These are phyloP conservation scores for Ditylenchus dipsaci DNA, from an alignment of 1,140 invertebrate genomes.

Conservation along the genomic window DNA sequence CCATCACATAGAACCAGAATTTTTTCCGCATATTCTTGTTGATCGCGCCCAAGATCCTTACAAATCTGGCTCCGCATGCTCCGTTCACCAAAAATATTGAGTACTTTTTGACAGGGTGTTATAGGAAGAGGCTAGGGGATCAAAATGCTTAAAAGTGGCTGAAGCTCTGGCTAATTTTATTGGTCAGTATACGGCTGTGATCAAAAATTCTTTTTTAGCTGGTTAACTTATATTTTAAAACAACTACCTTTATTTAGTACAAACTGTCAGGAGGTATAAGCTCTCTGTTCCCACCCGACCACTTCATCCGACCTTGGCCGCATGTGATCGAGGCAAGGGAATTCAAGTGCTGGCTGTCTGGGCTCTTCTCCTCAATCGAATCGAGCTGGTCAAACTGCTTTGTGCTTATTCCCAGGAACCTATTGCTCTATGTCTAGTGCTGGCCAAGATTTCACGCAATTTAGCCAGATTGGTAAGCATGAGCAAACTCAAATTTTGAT, in stretches of 20 bases:
- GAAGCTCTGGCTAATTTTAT: too few relatives aligned
- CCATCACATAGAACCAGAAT: too few relatives aligned
- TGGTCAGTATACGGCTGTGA: too few relatives aligned
- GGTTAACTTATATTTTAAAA: not conserved
- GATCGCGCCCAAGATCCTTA: too few relatives aligned
- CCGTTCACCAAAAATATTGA: too few relatives aligned
- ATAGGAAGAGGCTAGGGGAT: too few relatives aligned
- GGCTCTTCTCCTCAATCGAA: slow-evolving; percentile 16
- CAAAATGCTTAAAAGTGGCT: too few relatives aligned
- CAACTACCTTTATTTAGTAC: slow-evolving; percentile 6
- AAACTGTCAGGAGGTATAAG: slow-evolving; percentile 16
- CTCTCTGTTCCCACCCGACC: slow-evolving; percentile 10
- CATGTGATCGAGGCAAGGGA: not conserved
- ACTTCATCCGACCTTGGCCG: not conserved
- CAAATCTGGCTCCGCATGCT: too few relatives aligned
- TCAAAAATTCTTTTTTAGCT: too few relatives aligned
- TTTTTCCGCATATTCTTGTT: too few relatives aligned
- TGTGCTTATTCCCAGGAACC: slow-evolving; percentile 23
- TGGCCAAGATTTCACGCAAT: slow-evolving; percentile 13
- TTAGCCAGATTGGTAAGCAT: slow-evolving; percentile 12
- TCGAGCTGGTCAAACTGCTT: slow-evolving; percentile 13
- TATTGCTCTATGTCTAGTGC: slow-evolving; percentile 11
- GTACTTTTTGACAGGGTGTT: too few relatives aligned
- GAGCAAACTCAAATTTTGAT: too few relatives aligned
- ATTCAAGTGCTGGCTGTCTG: slow-evolving; percentile 7